These are phyloP conservation scores for Pollenia labialis DNA, from an alignment of 2,888 invertebrate species.

Conservation along the genomic window DNA sequence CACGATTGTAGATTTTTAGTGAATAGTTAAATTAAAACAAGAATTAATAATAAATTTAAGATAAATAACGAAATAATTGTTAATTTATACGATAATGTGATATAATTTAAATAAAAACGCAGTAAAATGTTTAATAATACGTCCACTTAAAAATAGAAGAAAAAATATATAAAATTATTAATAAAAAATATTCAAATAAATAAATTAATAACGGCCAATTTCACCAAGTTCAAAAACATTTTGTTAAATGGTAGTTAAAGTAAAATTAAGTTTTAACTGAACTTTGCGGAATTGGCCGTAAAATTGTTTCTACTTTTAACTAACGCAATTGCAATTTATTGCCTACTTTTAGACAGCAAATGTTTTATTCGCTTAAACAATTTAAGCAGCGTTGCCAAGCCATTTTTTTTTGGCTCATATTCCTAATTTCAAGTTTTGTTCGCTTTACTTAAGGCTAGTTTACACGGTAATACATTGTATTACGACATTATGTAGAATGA, in stretches of 20 bases:
- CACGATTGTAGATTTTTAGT: slow-evolving; percentile 38
- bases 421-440: too few species aligned
- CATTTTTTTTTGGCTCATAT: too few species aligned
- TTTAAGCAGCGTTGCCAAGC: too few species aligned
- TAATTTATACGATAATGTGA: slow-evolving; percentile 72
- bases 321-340: too few species aligned
- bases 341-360: too few species aligned
- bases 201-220: background rate
- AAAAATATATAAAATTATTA: slow-evolving; percentile 1
- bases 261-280: too few species aligned
- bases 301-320: too few species aligned
- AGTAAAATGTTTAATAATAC: slow-evolving; percentile 23
- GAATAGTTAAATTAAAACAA: slow-evolving; percentile 35
- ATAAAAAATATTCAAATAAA: background rate
- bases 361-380: too few species aligned
- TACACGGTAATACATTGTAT: too few species aligned
- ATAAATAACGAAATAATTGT: slow-evolving; percentile 53
- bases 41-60: slow-evolving; percentile 20
- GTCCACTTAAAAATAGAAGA: slow-evolving; percentile 33
- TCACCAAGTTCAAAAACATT: background rate
- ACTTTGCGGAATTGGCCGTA: too few species aligned
- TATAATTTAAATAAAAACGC: slow-evolving; percentile 67
- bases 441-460: too few species aligned
- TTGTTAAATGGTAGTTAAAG: background rate
- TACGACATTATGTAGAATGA: too few species aligned